Evolutionary conservation across 2,797 vertebrate genomes (phyloP).

Genomic region (Momotus momota): DNA sequence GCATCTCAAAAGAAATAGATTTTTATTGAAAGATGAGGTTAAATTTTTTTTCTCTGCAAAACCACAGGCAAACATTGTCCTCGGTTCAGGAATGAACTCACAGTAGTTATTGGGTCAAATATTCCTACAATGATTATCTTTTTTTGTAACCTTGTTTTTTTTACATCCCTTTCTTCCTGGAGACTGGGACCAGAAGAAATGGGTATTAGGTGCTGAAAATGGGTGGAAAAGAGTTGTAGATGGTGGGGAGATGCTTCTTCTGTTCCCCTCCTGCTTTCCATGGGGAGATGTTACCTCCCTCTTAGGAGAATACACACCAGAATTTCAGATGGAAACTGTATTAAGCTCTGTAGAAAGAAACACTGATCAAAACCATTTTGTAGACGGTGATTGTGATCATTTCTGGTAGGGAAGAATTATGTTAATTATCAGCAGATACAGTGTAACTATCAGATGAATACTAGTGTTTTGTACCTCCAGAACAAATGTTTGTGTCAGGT

Average conservation of each 20-base stretch:
- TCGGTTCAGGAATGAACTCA: neutral
- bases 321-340: neutral
- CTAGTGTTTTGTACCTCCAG: neutral
- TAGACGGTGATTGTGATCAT: neutral
- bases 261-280: neutral
- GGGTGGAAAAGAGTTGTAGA: neutral
- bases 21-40: neutral
- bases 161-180: neutral
- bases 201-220: neutral
- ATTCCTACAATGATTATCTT: neutral
- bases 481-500: neutral
- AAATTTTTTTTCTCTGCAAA: neutral
- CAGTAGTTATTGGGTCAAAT: neutral
- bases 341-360: neutral
- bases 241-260: neutral
- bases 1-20: neutral
- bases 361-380: neutral
- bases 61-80: neutral
- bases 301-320: too few species aligned
- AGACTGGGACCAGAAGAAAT: neutral
- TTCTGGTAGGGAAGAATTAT: neutral
- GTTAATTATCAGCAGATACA: neutral
- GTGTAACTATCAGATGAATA: neutral
- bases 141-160: neutral
- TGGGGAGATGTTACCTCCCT: accelerated